phyloP scores from a whole-genome alignment of 2,888 invertebrate genomes.

The Ceriagrion tenellum region DNA sequence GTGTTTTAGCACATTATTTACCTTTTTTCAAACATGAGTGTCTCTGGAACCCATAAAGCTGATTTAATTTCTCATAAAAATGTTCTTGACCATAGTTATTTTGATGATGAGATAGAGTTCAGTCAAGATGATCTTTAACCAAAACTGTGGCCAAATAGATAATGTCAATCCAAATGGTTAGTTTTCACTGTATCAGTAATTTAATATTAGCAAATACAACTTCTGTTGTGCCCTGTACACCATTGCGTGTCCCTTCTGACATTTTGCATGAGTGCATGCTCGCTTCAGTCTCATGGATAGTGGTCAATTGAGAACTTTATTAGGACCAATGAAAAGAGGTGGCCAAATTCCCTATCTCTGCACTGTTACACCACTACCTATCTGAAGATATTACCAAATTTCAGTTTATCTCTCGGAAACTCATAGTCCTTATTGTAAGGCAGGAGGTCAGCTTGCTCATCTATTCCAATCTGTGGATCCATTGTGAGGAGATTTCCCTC shows the following conservation, averaged over 20 bases:
- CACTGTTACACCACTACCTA: background rate
- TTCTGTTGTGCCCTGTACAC: background rate
- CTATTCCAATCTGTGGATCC: slow-evolving; percentile 55
- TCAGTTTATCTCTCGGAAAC: slow-evolving; percentile 67
- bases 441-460: slow-evolving; percentile 68
- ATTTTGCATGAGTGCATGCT: background rate
- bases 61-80: background rate
- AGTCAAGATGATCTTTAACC: background rate
- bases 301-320: background rate
- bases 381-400: slow-evolving; percentile 65
- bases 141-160: background rate
- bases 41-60: no score
- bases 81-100: background rate
- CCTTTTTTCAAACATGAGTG: no score
- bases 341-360: background rate
- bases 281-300: background rate
- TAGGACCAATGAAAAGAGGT: background rate
- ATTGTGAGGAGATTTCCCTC: slow-evolving; percentile 61
- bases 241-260: background rate
- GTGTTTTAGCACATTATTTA: no score
- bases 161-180: background rate
- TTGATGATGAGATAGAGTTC: background rate
- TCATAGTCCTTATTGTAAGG: slow-evolving; percentile 68
- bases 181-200: background rate
- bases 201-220: background rate